Evolutionary conservation across 2,888 invertebrate species (phyloP).

Genomic region (Nysson spinosus): DNA sequence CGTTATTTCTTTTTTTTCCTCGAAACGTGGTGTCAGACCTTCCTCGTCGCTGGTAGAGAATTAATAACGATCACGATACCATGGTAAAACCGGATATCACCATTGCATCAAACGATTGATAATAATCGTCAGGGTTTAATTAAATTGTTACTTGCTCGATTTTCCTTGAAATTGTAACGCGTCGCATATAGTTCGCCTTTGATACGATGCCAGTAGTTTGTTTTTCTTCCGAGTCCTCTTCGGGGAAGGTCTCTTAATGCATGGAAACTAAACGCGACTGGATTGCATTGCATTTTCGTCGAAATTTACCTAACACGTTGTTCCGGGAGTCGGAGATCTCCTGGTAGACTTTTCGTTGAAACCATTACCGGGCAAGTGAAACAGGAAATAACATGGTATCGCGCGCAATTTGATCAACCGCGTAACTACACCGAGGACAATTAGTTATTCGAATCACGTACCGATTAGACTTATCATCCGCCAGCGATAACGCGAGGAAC

Average conservation of each 20-base stretch:
- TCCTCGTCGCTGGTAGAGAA: too few species aligned
- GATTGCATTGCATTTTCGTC: background rate
- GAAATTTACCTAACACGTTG: conserved; percentile 32
- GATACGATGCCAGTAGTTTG: conserved; percentile 31
- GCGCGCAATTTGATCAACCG: too few species aligned
- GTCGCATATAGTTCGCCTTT: conserved; percentile 24
- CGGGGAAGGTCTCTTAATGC: conserved; percentile 28
- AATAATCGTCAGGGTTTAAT: too few species aligned
- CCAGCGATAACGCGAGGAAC: too few species aligned
- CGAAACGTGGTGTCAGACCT: background rate
- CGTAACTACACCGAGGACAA: too few species aligned
- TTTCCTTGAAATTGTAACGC: conserved; percentile 5
- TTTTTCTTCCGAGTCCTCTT: conserved; percentile 32
- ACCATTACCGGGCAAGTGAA: background rate
- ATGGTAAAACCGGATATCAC: too few species aligned
- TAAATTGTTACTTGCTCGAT: too few species aligned
- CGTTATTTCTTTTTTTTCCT: background rate
- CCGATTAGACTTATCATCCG: too few species aligned
- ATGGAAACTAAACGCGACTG: conserved; percentile 5
- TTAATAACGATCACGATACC: conserved; percentile 19
- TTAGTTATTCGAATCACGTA: too few species aligned
- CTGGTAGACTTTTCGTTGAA: conserved; percentile 15
- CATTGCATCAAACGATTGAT: too few species aligned
- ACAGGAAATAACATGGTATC: background rate
- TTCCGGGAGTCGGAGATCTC: conserved; percentile 11